phyloP scores from a whole-genome alignment of 1,140 invertebrate species.

The Planococcus citri region DNA sequence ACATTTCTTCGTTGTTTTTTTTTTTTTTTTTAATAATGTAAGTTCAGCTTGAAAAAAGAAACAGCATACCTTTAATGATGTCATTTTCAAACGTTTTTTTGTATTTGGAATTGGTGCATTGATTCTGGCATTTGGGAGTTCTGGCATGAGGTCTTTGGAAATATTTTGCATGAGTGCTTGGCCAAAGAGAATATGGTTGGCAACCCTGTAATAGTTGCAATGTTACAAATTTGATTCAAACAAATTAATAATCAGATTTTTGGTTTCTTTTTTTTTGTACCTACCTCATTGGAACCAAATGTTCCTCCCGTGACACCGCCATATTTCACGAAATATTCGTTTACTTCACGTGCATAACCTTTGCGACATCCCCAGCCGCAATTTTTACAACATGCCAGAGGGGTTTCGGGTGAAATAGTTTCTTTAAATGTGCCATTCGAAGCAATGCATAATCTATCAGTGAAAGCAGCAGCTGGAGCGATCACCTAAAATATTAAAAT shows the following conservation, averaged over 20 bases:
- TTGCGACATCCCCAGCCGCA: constrained; percentile 55
- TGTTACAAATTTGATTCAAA: too few species aligned
- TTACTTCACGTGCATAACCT: constrained; percentile 45
- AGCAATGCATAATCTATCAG: constrained; percentile 53
- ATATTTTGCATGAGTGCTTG: constrained; percentile 57
- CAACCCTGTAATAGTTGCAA: constrained; percentile 51
- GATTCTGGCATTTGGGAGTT: background rate
- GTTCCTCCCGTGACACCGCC: constrained; percentile 49
- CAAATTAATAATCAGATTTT: too few species aligned
- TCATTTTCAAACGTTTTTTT: background rate
- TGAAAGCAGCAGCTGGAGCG: constrained; percentile 40
- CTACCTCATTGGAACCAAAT: constrained; percentile 33
- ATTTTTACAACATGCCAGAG: constrained; percentile 44
- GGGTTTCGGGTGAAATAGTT: constrained; percentile 48
- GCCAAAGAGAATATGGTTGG: constrained; percentile 64
- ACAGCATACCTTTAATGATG: background rate
- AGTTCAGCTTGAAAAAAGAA: too few species aligned
- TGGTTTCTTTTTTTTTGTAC: too few species aligned
- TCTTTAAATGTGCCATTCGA: constrained; percentile 40
- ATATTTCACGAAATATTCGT: constrained; percentile 41
- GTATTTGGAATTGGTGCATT: background rate
- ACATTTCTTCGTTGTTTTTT: too few species aligned
- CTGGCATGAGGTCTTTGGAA: constrained; percentile 15
- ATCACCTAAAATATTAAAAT: background rate
- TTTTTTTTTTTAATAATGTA: background rate